Evolutionary conservation across 2,113 vertebrate species (phyloP), one percentile per base, ranked within the genome.

Genomic region (Rhinogobius similis): DNA sequence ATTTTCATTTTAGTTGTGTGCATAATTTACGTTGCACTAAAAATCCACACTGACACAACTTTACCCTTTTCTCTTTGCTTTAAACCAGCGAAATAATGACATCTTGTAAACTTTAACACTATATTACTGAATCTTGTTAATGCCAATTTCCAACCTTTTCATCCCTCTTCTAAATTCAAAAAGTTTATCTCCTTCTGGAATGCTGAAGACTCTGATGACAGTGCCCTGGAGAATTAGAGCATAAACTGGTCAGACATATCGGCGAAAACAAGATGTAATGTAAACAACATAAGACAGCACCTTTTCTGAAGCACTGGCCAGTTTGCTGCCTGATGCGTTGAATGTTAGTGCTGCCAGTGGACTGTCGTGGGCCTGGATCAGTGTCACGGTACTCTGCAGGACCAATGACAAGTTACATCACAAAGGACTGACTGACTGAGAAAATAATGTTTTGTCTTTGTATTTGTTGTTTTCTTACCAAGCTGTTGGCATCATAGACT

Each of bases 161-260:
- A 98, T 96, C 76, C 97, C 96, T 87, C 96, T 86, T 27, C 96
- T 94, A 82, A 98, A 98, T 90, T 98, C 97, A 75, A 94, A 98
- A 65, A 98, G 92, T 64, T 90, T 96, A 78, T 94, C 93, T 82
- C 97, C 97, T 2, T 96, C 96, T 9, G 97, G 96, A 69, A 95
- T 73, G 29, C 94, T 94, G 92, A 98, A 98, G 32, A 98, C 97
- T 73, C 97, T 94, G 80, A 98, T 97, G 67, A 98, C 97, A 0
- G 97, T 98, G 69, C 97, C 97, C 97, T 98, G 91, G 73, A 29
- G 46, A 75, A 43, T 38, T 29, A 1, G 1, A 39, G n/a, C 44
- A 79, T 56, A 83, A 11, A 74, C 11, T 10, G 43, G 18, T 6
- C 26, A 55, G 58, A 6, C 10, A 61, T 6, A 20, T 48, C 1